phyloP scores from a whole-genome alignment of 2,113 vertebrate genomes.

The Callithrix jacchus region DNA sequence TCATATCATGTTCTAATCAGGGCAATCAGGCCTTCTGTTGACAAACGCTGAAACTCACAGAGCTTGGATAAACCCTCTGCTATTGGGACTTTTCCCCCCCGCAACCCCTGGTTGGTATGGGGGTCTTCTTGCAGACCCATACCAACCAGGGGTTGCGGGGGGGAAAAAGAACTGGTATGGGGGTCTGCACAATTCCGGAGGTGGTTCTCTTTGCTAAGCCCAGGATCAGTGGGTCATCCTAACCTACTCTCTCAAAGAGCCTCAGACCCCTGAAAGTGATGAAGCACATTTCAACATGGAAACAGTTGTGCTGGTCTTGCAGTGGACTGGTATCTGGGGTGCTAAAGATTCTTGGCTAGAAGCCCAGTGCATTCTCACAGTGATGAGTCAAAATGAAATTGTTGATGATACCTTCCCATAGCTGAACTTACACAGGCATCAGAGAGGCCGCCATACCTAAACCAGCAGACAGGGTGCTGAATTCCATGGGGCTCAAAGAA shows the following conservation, averaged over 20 bases:
- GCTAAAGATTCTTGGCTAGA: background rate
- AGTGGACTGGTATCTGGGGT: background rate
- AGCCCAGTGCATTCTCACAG: background rate
- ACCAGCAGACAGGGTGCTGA: background rate
- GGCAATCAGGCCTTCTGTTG: background rate
- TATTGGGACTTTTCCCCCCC: background rate
- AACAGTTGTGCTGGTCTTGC: constrained; percentile 1
- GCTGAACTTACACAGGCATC: background rate
- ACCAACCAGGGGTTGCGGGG: too few species aligned
- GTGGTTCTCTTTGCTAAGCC: background rate
- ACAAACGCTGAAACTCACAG: constrained; percentile 29
- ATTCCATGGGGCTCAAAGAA: background rate
- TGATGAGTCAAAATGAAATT: background rate
- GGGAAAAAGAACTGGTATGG: background rate
- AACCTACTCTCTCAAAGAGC: background rate
- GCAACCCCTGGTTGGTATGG: background rate
- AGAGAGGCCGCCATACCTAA: background rate
- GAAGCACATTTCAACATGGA: background rate
- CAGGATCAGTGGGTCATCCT: background rate
- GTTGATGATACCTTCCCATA: background rate
- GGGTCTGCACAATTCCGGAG: background rate
- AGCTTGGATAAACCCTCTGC: background rate
- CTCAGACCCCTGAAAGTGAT: background rate
- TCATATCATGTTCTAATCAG: background rate
- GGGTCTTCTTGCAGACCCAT: background rate